Base-by-base conservation (phyloP, 2,888 invertebrate genomes). In the Drosophila austrosaltans region DNA sequence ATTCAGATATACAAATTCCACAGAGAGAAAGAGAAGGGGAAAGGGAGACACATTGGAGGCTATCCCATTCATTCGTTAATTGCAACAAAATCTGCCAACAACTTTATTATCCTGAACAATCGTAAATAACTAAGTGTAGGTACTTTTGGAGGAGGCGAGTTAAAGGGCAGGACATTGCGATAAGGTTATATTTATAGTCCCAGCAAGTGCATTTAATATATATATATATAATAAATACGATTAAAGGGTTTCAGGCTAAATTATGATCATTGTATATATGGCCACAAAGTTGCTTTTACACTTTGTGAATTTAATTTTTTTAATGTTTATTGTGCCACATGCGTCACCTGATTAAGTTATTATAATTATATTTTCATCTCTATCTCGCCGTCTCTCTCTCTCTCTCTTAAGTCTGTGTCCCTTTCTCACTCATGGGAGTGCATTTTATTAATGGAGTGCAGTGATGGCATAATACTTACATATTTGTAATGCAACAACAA, bases 271-370 rank as follows among this genome's bases (percentile, higher is more conserved):
- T 60, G 72, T 60, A 63, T 60, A 39, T 44, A 36, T 28, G 42
- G 40, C 32, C 57, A n/a, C 39, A 30, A n/a, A 12, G 53, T 25
- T 25, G 20, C 48, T n/a, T 40, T 25, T 53, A 28, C 22, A 42
- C 10, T 40, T 20, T 60, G 48, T 32, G 48, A 40, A 48, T 48
- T 25, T 25, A 48, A 48, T 48, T 48, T 53, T 64, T 65, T 73
- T 73, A 72, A 73, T 72, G 72, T 72, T 72, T 72, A 72, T 73
- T 59, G 12, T 25, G 66, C 73, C 72, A 58, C 58, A 72, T 39
- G 73, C 59, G 72, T 62, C 62, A 72, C 73, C 73, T 72, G 72
- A 73, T 72, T 72, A 72, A 72, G 72, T 72, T 73, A 72, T 72
- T 72, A 72, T 72, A 72, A 72, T 72, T 72, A 73, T 63, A 72